Conservation (phyloP, 2,113 vertebrate species). For the Gavia stellata region DNA sequence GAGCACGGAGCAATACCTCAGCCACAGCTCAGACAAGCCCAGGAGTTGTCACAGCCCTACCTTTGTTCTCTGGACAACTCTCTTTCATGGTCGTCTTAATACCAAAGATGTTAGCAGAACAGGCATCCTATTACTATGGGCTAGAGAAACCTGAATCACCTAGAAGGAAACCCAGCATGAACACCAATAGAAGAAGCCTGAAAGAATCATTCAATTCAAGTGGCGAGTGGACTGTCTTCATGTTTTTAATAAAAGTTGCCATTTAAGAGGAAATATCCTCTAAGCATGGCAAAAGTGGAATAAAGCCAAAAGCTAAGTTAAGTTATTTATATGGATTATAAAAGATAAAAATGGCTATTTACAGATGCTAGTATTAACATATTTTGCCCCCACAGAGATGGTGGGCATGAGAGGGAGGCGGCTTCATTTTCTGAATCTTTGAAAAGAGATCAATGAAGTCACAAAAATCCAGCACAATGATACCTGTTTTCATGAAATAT, state of each 20-base stretch:
- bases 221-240: neutral
- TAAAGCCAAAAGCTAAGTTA: neutral
- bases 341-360: neutral
- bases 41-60: neutral
- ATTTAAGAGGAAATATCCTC: neutral
- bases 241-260: neutral
- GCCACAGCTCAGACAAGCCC: neutral
- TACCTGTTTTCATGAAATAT: neutral
- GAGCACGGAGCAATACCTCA: neutral
- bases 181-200: neutral
- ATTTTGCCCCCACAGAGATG: neutral
- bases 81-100: neutral
- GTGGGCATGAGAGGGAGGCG: neutral
- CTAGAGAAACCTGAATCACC: neutral
- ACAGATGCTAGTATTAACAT: neutral
- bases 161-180: neutral
- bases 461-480: neutral
- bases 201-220: neutral
- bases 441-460: neutral
- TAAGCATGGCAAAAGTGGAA: neutral
- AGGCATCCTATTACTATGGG: neutral
- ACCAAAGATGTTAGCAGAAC: neutral
- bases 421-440: neutral
- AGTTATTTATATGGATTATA: neutral
- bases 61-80: neutral